Percentiles rank a stretch among this genome's conserved stretches.
Evolutionary conservation across 1,140 invertebrate species (phyloP).

Genomic region (Antheraea pernyi): DNA sequence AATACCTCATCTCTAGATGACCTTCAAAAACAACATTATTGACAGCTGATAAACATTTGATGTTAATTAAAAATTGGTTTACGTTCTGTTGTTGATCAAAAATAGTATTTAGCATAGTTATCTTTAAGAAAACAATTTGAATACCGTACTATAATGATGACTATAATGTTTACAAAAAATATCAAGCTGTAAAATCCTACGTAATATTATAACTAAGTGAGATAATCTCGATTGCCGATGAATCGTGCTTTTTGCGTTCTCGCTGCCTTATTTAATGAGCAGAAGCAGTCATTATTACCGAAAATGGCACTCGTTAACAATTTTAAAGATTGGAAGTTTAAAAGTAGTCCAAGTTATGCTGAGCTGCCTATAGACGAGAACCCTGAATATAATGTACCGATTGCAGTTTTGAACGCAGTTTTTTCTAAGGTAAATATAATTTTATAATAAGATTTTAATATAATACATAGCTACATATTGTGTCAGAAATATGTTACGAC

Average conservation of each 20-base stretch:
- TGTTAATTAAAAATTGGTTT: background rate
- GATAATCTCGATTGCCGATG: slow-evolving; percentile 26
- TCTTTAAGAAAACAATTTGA: background rate
- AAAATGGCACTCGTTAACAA: slow-evolving; percentile 43
- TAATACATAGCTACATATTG: too few relatives aligned
- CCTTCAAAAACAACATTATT: background rate
- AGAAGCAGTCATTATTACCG: slow-evolving; percentile 28
- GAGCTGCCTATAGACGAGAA: slow-evolving; percentile 59
- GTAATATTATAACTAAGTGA: slow-evolving; percentile 5
- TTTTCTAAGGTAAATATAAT: slow-evolving; percentile 57
- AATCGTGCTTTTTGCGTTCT: slow-evolving; percentile 35
- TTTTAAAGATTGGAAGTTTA: slow-evolving; percentile 65
- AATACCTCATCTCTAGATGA: background rate
- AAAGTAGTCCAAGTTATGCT: slow-evolving; percentile 47
- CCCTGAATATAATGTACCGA: slow-evolving; percentile 59
- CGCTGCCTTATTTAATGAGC: slow-evolving; percentile 35
- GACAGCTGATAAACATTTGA: background rate
- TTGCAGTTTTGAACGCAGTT: slow-evolving; percentile 63
- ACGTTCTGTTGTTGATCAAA: background rate
- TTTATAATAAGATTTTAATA: too few relatives aligned
- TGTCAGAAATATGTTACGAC: too few relatives aligned
- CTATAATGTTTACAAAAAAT: background rate
- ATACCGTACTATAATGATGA: background rate
- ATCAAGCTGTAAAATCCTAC: background rate
- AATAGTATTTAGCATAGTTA: background rate